Evolutionary conservation across 2,113 vertebrate species (phyloP), one percentile per base, ranked within the genome.

Genomic region (Amazona guildingii): DNA sequence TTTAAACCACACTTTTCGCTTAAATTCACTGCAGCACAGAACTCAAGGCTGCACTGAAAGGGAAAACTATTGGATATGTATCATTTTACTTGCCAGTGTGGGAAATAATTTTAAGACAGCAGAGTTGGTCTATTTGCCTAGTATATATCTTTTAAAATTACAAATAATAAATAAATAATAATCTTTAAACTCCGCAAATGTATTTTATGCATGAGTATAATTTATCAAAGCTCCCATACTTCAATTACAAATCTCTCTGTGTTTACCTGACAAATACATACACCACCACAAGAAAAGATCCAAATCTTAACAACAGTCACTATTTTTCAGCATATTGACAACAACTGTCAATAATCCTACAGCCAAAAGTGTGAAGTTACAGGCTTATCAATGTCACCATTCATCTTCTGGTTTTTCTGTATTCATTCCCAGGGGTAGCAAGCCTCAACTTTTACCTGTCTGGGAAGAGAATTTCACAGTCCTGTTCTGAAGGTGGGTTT

Each of bases 1-100:
- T 74, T 94, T 90, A 94, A 92, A 92, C 55, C 55, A 77, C 31
- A 79, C n/a, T 87, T 91, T 49, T 76, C 31, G 49, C 41, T 86
- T 33, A 67, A 51, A 78, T 63, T 84, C 72, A 70, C 70, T 49
- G 57, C 13, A 88, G 44, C 29, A 54, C 14, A 74, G 59, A 87
- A 94, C 48, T 70, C 86, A 92, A 94, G 52, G 48, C 68, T 88
- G 68, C 49, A 92, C 74, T 17, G 68, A 92, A 92, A 62, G 13
- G 1, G 2, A 88, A 86, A 92, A 85, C 29, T 87, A 44, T 25
- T 67, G 46, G 63, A 20, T 85, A 83, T 57, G 29, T 35, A 94
- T 83, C 18, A 62, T 66, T 81, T 95, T 83, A 59, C 37, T 49
- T 72, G 61, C 21, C 23, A 59, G 23, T 13, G 16, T 59, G 51